Evolutionary conservation across 2,797 vertebrate species (phyloP).

Genomic region (Liparis tanakae): DNA sequence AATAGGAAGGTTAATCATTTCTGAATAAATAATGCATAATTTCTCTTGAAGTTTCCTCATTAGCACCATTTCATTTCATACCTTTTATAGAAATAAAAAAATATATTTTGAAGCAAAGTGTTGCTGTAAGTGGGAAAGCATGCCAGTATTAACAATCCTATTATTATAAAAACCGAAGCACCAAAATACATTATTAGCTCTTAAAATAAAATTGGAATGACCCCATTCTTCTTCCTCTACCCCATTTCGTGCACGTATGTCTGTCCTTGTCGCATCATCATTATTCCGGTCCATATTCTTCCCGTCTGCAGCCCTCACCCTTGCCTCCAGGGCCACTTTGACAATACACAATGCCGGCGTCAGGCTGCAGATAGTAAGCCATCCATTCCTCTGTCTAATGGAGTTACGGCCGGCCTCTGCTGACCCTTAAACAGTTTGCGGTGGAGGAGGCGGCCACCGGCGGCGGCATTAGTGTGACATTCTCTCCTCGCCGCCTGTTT

Average conservation of each 20-base stretch:
- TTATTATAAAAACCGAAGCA: neutral
- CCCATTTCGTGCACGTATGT: neutral
- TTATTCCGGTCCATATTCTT: conserved; percentile 21
- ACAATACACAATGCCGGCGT: conserved; percentile 50
- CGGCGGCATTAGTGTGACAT: conserved; percentile 37
- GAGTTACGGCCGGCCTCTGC: conserved; percentile 56
- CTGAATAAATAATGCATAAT: neutral
- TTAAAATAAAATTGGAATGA: neutral
- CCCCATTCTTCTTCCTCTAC: neutral
- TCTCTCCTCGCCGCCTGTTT: conserved; percentile 54
- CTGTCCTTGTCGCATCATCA: conserved; percentile 7
- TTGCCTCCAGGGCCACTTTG: conserved; percentile 46
- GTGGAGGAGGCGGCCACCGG: conserved; percentile 30
- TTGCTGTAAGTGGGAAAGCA: too few species aligned
- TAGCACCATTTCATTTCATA: neutral
- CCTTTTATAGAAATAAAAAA: neutral
- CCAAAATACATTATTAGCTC: neutral
- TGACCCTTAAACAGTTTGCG: conserved; percentile 69
- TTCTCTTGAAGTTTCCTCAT: neutral
- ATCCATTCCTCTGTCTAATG: conserved; percentile 71
- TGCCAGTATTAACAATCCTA: neutral
- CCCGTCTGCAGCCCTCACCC: conserved; percentile 10
- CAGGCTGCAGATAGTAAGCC: conserved; percentile 51
- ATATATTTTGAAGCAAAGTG: neutral
- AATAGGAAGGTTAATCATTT: neutral